Conservation (phyloP, 2,888 invertebrate species). For the Cynaeus angustus region DNA sequence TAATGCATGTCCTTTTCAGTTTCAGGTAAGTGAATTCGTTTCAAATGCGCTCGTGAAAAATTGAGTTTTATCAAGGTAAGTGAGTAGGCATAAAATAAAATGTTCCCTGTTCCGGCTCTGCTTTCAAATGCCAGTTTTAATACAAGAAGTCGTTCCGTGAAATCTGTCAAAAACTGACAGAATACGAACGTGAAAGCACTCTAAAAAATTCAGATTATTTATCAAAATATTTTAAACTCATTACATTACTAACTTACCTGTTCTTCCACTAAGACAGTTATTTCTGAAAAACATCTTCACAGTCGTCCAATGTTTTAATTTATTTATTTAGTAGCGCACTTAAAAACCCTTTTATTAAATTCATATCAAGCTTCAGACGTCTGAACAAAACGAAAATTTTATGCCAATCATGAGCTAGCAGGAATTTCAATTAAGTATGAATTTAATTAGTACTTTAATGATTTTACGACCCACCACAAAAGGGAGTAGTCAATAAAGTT, state of each 20-base stretch:
- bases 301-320: background rate
- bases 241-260: background rate
- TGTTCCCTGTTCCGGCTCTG: slow-evolving; percentile 23
- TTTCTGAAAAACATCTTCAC: too few species aligned
- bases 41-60: slow-evolving; percentile 15
- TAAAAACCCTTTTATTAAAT: slow-evolving; percentile 27
- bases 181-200: slow-evolving; percentile 50
- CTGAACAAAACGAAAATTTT: slow-evolving; percentile 21
- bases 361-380: background rate
- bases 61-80: slow-evolving; percentile 35
- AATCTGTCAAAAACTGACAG: slow-evolving; percentile 59
- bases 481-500: slow-evolving; percentile 15
- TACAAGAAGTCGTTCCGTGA: slow-evolving; percentile 52
- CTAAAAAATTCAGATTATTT: slow-evolving; percentile 52
- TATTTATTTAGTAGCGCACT: slow-evolving; percentile 14
- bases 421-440: slow-evolving; percentile 47
- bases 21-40: slow-evolving; percentile 43
- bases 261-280: too few species aligned
- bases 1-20: slow-evolving; percentile 34
- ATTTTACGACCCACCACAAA: slow-evolving; percentile 18
- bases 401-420: slow-evolving; percentile 27
- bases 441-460: slow-evolving; percentile 43
- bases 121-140: slow-evolving; percentile 27
- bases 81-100: slow-evolving; percentile 37
- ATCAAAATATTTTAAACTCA: slow-evolving; percentile 34